Base-by-base conservation (phyloP, 2,797 vertebrate genomes). In the Argentina silus region DNA sequence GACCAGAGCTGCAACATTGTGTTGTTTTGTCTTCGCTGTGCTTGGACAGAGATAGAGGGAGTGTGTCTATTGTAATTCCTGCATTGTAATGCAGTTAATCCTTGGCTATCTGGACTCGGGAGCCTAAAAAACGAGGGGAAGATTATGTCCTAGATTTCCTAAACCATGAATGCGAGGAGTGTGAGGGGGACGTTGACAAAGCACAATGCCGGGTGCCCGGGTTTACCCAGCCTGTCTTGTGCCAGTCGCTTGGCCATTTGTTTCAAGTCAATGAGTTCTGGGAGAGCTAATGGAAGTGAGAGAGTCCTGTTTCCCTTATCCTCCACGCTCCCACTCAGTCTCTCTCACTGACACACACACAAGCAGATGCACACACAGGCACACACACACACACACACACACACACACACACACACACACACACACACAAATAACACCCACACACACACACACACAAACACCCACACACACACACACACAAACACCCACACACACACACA, bases 61-160 rank as follows among this genome's bases (percentile, higher is more conserved):
- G 59, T 11, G 63, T 0, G 12, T 15, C 56, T 69, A 64, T 65
- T 76, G 59, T 70, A 51, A 69, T 74, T 75, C 79, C 67, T 50
- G 69, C 68, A 64, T 76, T 76, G 70, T 73, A 47, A 59, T 4
- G 48, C 80, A 50, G 79, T 76, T 78, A 85, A 82, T 51, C 63
- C 36, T 2, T 21, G 1, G 43, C 73, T 80, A 75, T 80, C 77
- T 78, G 79, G 69, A 67, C 48, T 12, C 71, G 73, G 17, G 74
- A 74, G 78, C 76, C 72, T 79, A 73, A 78, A 78, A 78, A 47
- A 12, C 19, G 72, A 81, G 42, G 0, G 0, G 75, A 73, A 80
- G 85, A 85, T 83, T 74, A 80, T 79, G 83, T 75, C 84, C 85
- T 79, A 86, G 87, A 87, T 89, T 89, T 78, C 53, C 67, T 73